phyloP scores from a whole-genome alignment of 30 jellyfish, hydroid and myxozoan species.

The Aurelia aurita region DNA sequence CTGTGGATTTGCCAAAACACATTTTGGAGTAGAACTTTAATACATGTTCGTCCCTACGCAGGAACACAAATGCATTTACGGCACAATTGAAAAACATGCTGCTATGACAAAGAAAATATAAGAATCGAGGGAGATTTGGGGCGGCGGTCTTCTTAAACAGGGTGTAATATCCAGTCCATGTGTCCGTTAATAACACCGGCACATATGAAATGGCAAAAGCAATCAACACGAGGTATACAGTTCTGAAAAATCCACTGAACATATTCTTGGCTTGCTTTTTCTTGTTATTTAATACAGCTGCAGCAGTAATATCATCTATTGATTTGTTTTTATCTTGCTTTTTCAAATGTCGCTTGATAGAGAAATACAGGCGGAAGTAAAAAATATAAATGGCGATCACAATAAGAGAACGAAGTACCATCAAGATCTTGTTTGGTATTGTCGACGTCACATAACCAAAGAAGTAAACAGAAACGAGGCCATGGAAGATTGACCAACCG shows the following conservation, averaged over 20 bases:
- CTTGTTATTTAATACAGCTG: not conserved
- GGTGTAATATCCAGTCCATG: slow-evolving; percentile 47
- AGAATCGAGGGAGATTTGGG: slow-evolving; percentile 14
- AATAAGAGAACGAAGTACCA: slow-evolving; percentile 23
- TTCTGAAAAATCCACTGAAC: slow-evolving; percentile 10
- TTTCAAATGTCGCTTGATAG: slow-evolving; percentile 20
- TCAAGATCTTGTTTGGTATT: slow-evolving; percentile 13
- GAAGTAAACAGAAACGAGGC: slow-evolving; percentile 50
- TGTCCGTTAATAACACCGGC: slow-evolving; percentile 18
- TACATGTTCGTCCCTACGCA: slow-evolving; percentile 9
- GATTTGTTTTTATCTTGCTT: not conserved
- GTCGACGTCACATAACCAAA: slow-evolving; percentile 40
- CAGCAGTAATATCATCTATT: not conserved
- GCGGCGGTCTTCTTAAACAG: slow-evolving; percentile 18
- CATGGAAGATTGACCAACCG: slow-evolving; percentile 25
- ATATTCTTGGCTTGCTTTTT: not conserved
- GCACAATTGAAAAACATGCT: slow-evolving; percentile 17
- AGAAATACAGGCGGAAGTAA: slow-evolving; percentile 38
- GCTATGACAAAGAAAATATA: slow-evolving; percentile 10
- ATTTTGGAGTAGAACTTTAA: no score
- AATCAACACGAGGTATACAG: slow-evolving; percentile 21
- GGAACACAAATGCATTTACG: slow-evolving; percentile 15
- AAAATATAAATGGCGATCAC: slow-evolving; percentile 3
- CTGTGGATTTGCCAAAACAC: no score
- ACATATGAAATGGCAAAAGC: slow-evolving; percentile 4